phyloP scores from a whole-genome alignment of 2,113 vertebrate species.

The Gymnogyps californianus region DNA sequence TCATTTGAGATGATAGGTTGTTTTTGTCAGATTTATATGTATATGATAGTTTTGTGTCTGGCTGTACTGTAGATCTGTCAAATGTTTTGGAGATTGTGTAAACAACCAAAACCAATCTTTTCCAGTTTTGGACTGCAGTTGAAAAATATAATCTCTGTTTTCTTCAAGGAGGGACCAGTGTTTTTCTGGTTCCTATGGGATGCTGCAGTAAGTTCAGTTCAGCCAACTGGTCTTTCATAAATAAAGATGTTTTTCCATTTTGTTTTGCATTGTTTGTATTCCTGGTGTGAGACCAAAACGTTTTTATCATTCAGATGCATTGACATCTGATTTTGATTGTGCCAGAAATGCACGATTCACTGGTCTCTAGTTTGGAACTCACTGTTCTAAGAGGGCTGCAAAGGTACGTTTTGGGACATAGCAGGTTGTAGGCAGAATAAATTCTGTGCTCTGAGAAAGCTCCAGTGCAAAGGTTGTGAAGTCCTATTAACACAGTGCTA shows the following conservation, averaged over 20 bases:
- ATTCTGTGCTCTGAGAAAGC: background rate
- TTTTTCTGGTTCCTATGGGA: background rate
- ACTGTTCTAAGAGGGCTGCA: background rate
- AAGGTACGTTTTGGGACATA: background rate
- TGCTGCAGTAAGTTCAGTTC: background rate
- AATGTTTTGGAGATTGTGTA: background rate
- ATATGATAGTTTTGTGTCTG: background rate
- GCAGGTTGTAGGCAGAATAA: background rate
- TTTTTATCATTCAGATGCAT: background rate
- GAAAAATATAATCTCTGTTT: background rate
- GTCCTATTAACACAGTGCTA: background rate
- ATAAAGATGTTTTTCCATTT: background rate
- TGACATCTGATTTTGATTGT: background rate
- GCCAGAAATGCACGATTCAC: background rate
- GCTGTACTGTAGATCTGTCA: background rate
- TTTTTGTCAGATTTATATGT: background rate
- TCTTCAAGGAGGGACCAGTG: background rate
- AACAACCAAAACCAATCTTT: background rate
- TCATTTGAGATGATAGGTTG: background rate
- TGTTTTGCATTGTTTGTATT: background rate
- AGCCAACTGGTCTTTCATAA: background rate
- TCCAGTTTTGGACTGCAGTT: background rate
- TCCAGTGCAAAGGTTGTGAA: background rate
- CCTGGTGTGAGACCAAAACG: background rate
- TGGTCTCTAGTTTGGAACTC: background rate